Base-by-base conservation (phyloP, 2,888 invertebrate species). In the Aleiodes testaceus region DNA sequence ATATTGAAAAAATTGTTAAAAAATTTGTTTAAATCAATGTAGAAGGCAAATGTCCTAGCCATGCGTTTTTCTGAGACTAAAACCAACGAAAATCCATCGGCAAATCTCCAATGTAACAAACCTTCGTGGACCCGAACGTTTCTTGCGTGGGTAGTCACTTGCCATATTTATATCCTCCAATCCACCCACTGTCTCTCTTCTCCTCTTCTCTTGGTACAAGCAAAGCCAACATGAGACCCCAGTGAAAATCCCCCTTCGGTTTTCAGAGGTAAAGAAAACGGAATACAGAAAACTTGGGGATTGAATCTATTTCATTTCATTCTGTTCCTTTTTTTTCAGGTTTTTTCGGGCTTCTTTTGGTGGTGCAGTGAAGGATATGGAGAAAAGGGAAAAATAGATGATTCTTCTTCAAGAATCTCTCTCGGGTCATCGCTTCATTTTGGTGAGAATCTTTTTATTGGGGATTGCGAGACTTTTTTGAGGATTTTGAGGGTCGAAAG, bases 141-240 rank as follows among this genome's bases (percentile, higher is more conserved):
- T 30, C 30, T 68, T 64, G 53, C 63, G 72, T 72, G 47, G 72
- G 72, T 52, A 53, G 63, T 61, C 45, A 45, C 22, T 66, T 66
- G 71, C 63, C 50, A 64, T 72, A 72, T 72, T 72, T 72, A 63
- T 63, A 72, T 72, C 72, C 64, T 68, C 72, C 49, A 64, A 68
- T 59, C 67, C 72, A 67, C 72, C 72, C 72, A 72, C 72, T 67
- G 42, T 45, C 50, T 72, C 20, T 36, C 61, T 36, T 36, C 36
- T 36, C 36, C 36, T 36, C 36, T 36, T 9, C 11, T 36, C 36
- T 36, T 11, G 9, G 36, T 36, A 26, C 26, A 26, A 44, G 65
- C 53, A 45, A 55, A 44, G 49, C 14, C 53, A 12, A 73, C 22
- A 45, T 9, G 59, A 59, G 26, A 36, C 36, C 36, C 26, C 55